Evolutionary conservation across 2,888 invertebrate species (phyloP).

Genomic region (Ametastegia equiseti): DNA sequence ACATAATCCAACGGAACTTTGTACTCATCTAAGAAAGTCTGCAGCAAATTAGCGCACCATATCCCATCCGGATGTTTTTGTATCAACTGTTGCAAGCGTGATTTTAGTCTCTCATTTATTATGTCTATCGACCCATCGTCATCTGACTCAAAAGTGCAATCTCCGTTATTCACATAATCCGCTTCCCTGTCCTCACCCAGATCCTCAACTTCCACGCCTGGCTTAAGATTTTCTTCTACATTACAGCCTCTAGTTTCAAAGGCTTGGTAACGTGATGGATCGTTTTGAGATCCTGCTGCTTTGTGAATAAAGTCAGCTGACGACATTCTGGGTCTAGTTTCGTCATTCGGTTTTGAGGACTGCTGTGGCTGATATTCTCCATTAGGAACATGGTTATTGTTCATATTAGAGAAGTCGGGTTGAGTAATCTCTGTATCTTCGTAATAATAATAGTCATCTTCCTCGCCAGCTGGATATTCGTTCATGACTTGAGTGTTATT

Average conservation of each 20-base stretch:
- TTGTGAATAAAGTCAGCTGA: slow-evolving; percentile 9
- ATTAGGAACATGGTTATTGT: neutral
- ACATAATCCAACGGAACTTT: slow-evolving; percentile 63
- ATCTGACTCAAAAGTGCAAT: slow-evolving; percentile 17
- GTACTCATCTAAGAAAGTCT: slow-evolving; percentile 63
- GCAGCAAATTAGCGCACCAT: slow-evolving; percentile 68
- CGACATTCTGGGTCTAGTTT: neutral
- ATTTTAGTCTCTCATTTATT: slow-evolving; percentile 60
- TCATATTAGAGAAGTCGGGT: neutral
- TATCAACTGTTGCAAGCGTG: slow-evolving; percentile 64
- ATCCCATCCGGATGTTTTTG: slow-evolving; percentile 68
- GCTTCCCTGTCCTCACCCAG: neutral
- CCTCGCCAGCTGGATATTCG: slow-evolving; percentile 11
- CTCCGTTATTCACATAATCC: neutral
- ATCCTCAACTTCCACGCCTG: neutral
- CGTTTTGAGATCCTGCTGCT: neutral
- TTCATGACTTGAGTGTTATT: neutral
- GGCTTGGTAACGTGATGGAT: neutral
- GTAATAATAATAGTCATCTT: neutral
- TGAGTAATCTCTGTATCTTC: neutral
- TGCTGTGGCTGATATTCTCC: neutral
- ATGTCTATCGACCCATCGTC: slow-evolving; percentile 50
- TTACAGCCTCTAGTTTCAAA: neutral
- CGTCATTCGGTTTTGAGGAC: neutral
- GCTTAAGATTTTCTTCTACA: neutral